Base-by-base conservation (phyloP, 2,113 vertebrate species). In the Panthera tigris region DNA sequence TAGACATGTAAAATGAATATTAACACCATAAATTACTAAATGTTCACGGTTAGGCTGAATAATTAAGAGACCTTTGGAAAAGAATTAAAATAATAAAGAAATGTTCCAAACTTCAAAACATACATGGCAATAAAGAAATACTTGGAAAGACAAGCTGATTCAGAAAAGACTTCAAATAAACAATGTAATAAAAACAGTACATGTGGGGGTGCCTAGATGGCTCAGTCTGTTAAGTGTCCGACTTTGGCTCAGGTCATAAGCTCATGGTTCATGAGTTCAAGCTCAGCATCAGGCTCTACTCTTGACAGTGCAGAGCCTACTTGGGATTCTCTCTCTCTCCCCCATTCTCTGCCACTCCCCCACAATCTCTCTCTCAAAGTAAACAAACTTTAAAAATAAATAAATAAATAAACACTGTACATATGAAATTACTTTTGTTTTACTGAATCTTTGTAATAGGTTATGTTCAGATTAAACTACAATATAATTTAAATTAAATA, bases 1-100 rank as follows among this genome's bases (percentile, higher is more conserved):
- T 93, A 98, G 5, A 97, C 73, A 39, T 25, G 61, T 88, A 39
- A 96, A 92, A 85, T 94, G 55, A 94, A 81, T 90, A 97, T 13
- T 95, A 61, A 97, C 86, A 15, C 55, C 82, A 82, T 33, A 97
- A 94, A 86, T 93, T 68, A 95, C 41, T 93, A 95, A 16, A 65
- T 79, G 91, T 13, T 92, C 25, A 90, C 31, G 2, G 87, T 50
- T 86, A 66, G 45, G 18, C 31, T 88, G 71, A 57, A 7, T 36
- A 94, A 89, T 66, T 84, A 97, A 73, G 78, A 97, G 27, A 96
- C 12, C 55, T 96, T 33, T 82, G 7, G 76, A 84, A 95, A 97
- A 82, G 3, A 94, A 94, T 57, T 81, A 90, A 97, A 96, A 93
- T 80, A 94, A 91, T 74, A 96, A 94, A 97, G 73, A 89, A 96